Conservation (phyloP, 2,113 vertebrate genomes). For the Myotis davidii region DNA sequence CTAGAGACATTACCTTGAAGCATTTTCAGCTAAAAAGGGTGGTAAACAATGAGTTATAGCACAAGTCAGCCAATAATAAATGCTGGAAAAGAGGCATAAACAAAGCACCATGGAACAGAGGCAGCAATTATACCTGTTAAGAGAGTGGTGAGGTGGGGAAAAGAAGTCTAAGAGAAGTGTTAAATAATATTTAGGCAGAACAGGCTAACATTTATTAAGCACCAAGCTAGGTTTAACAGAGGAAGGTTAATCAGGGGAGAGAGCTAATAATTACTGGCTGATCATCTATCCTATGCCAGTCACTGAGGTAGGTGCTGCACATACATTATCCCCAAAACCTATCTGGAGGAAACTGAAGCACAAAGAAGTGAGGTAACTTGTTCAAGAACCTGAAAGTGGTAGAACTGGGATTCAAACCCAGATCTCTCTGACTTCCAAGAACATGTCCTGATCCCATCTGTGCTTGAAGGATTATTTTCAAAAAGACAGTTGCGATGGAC, state of each 20-base stretch:
- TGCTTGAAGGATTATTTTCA: conserved; percentile 45
- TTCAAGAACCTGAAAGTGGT: conserved; percentile 11
- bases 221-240: not conserved
- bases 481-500: conserved; percentile 14
- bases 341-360: not conserved
- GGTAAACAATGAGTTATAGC: not conserved
- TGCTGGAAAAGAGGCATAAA: not conserved
- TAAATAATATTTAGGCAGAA: not conserved
- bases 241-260: not conserved
- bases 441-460: conserved; percentile 21
- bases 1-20: conserved; percentile 27
- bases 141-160: not conserved
- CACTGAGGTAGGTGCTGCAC: not conserved
- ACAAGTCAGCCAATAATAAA: not conserved
- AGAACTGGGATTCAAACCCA: not conserved
- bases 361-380: not conserved
- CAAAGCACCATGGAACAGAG: not conserved
- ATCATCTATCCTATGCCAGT: not conserved
- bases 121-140: not conserved
- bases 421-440: not conserved
- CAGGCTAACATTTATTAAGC: not conserved
- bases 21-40: not conserved
- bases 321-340: not conserved
- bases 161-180: not conserved
- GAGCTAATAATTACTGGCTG: not conserved